Evolutionary conservation across 1,140 invertebrate species (phyloP), one percentile per base, ranked within the genome.

Genomic region (Mactra quadrangularis): DNA sequence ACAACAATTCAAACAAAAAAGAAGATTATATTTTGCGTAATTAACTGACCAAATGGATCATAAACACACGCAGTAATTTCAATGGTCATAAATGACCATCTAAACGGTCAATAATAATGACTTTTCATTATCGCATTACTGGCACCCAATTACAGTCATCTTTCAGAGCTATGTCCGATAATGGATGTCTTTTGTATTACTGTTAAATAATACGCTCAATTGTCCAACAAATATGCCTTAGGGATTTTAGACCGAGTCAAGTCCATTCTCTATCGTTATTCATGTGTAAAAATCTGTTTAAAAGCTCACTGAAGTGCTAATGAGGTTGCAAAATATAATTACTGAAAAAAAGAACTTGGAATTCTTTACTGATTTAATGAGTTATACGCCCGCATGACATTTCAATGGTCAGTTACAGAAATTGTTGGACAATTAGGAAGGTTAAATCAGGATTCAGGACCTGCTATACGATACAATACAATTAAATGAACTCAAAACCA

Each of bases 301-400:
- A 60, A 57, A 50, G 64, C 52, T 19, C 27, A 57, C 62, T 27
- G 29, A 41, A 68, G 64, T 81, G 53, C 77, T 81, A 81, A 81
- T 81, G 77, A 81, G 57, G 60, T 81, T 71, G 66, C 77, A 59
- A 71, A 79, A 59, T 47, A 27, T 68, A 68, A 78, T 78, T 57
- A 78, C 17, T 17, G 50, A n/a, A n/a, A 13, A 47, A 9, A 68
- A 3, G 45, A 31, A 68, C 45, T 47, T 29, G 47, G 15, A 25
- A 41, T n/a, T 50, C 47, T 68, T 68, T 68, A 4, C 27, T 17
- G 64, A 25, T 47, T 50, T 52, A 68, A 68, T 68, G 64, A 68
- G 22, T 27, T 47, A 19, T 62, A 19, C 31, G 38, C 38, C 33
- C 31, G 6, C 35, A 19, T 35, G 33, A 62, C 59, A 62, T 38